Percentiles rank a stretch among this genome's conserved stretches.
These are phyloP conservation scores for Phataginus tricuspis DNA, from an alignment of 2,797 vertebrate species.

Conservation along the genomic window DNA sequence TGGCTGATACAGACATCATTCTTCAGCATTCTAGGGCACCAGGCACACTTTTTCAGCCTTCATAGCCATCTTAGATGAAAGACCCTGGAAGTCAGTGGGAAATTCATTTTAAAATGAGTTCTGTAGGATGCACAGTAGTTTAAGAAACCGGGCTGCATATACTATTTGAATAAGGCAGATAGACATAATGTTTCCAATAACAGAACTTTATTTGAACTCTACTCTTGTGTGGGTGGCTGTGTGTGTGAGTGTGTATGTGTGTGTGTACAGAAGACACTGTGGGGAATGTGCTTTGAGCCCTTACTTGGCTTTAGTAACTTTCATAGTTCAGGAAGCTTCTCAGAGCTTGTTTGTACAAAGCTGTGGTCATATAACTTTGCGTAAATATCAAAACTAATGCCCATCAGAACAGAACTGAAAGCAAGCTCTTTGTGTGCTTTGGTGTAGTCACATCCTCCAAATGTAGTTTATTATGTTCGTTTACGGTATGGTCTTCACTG, in stretches of 20 bases:
- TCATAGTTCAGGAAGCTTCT: background rate
- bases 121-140: conserved; percentile 52
- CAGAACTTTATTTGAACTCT: conserved; percentile 42
- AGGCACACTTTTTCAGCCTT: conserved; percentile 31
- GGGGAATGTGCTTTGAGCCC: background rate
- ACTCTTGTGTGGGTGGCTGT: background rate
- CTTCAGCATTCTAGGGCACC: background rate
- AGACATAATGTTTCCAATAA: background rate
- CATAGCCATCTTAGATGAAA: conserved; percentile 52
- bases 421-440: background rate
- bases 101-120: conserved; percentile 67
- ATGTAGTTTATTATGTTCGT: background rate
- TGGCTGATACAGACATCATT: conserved; percentile 21
- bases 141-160: conserved; percentile 42
- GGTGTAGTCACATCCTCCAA: background rate
- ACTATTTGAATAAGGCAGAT: conserved; percentile 46
- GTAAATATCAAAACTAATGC: background rate
- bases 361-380: background rate
- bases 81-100: conserved; percentile 50
- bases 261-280: background rate
- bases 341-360: conserved; percentile 23
- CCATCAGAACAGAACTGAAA: background rate
- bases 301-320: conserved; percentile 20
- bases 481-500: background rate
- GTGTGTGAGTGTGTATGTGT: background rate